Evolutionary conservation across 2,888 invertebrate species (phyloP), one percentile per base, ranked within the genome.

Genomic region (Phorcus lineatus): DNA sequence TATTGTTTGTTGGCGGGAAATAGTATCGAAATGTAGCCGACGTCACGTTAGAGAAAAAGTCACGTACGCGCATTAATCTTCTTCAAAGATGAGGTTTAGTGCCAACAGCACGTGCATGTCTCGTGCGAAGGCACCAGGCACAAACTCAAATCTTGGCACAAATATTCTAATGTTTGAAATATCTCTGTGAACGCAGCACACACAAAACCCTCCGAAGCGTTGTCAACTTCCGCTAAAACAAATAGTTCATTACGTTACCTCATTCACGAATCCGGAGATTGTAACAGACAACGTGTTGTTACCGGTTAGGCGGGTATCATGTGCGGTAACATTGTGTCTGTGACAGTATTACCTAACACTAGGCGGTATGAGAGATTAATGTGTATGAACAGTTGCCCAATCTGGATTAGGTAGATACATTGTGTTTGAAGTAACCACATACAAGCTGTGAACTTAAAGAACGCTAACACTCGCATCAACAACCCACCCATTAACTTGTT

Each of bases 91-190:
- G 19, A 40, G 19, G 19, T 28, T 28, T 36, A 40, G 70, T 40
- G 70, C 70, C 70, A 70, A 70, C 19, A 70, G 70, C 70, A 70
- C 70, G 70, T 70, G 70, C 70, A 70, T 70, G 70, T 70, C 70
- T 70, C 70, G 70, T 70, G 70, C 70, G 31, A 36, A 31, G 70
- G 17, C 40, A 40, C 40, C 70, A 40, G 19, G 19, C 31, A 36
- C 70, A 70, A n/a, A 70, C 36, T 70, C 70, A 70, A 31, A 31
- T 70, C 70, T 70, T 40, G 36, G 40, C 70, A 40, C 36, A 70
- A 31, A 36, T 36, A 13, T 36, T 19, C 70, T 70, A 70, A 70
- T 70, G 31, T 70, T 36, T 19, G 70, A 70, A 70, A 70, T 70
- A 70, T 40, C 40, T 40, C 36, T 31, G 36, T 16, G 36, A 31